Percentiles rank a stretch among this genome's conserved stretches.
phyloP scores from a whole-genome alignment of 2,797 vertebrate species.

The Chaetodon trifasciatus region DNA sequence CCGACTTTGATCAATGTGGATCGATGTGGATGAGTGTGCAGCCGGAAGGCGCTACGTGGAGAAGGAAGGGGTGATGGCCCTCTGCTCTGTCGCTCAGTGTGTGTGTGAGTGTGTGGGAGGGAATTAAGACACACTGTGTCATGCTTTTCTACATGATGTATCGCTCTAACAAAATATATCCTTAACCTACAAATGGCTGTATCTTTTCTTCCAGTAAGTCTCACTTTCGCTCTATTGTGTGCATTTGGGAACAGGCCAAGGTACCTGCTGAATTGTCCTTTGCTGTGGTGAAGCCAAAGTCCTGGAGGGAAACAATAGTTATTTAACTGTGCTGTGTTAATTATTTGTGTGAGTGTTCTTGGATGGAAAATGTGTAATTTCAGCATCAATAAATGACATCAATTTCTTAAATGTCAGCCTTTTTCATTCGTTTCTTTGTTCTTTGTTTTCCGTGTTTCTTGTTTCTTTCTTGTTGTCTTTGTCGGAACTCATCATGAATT shows the following conservation, averaged over 20 bases:
- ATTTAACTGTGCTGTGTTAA: neutral
- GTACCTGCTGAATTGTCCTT: slow-evolving; percentile 6
- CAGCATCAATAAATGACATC: slow-evolving; percentile 20
- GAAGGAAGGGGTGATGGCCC: slow-evolving; percentile 50
- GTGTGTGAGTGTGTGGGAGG: slow-evolving; percentile 24
- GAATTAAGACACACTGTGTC: slow-evolving; percentile 67
- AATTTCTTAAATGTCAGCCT: neutral
- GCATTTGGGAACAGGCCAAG: slow-evolving; percentile 13
- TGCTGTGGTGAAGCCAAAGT: slow-evolving; percentile 1
- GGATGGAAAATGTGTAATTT: neutral
- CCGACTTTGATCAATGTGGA: slow-evolving; percentile 78
- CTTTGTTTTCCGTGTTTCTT: neutral
- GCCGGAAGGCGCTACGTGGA: slow-evolving; percentile 69
- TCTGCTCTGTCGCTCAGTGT: slow-evolving; percentile 50
- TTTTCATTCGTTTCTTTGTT: neutral
- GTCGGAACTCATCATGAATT: slow-evolving; percentile 13
- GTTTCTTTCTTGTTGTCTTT: neutral
- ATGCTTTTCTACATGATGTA: slow-evolving; percentile 57
- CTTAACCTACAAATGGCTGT: slow-evolving; percentile 53
- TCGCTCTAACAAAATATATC: slow-evolving; percentile 53
- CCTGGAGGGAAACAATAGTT: neutral
- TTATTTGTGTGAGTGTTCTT: slow-evolving; percentile 7
- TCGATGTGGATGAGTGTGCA: slow-evolving; percentile 81
- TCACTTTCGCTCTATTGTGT: slow-evolving; percentile 5
- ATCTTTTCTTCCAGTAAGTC: slow-evolving; percentile 27